phyloP scores from a whole-genome alignment of 2,888 invertebrate genomes.

The Himalopsyche japonica region DNA sequence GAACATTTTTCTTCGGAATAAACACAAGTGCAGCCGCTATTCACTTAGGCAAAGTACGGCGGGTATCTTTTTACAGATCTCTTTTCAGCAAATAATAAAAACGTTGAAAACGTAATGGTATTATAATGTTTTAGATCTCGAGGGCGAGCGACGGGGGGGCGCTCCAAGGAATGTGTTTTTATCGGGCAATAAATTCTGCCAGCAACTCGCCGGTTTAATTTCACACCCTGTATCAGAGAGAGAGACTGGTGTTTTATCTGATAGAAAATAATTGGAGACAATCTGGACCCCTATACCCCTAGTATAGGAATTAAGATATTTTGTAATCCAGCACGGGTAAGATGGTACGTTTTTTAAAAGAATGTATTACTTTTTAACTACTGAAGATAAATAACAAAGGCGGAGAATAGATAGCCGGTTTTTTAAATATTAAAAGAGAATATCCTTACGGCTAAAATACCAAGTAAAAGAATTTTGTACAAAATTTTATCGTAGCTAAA shows the following conservation, averaged over 20 bases:
- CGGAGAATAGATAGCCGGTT: background rate
- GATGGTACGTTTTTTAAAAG: background rate
- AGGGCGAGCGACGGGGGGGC: background rate
- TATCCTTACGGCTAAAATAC: background rate
- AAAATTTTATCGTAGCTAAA: background rate
- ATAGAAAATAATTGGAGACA: background rate
- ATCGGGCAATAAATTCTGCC: constrained; percentile 25
- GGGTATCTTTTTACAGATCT: constrained; percentile 9
- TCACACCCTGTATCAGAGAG: background rate
- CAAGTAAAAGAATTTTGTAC: background rate
- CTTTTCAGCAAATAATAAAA: constrained; percentile 25
- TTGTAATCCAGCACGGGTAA: background rate
- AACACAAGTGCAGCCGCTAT: background rate
- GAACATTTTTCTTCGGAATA: background rate
- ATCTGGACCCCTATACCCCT: too few species aligned
- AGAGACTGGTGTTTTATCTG: background rate
- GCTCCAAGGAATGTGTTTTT: constrained; percentile 19
- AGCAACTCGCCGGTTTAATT: constrained; percentile 8
- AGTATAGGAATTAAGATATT: background rate
- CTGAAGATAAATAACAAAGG: background rate
- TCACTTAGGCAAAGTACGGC: background rate
- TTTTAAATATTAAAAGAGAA: background rate
- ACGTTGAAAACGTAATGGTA: constrained; percentile 28
- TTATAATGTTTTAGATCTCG: constrained; percentile 30
- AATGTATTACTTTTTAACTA: background rate